Base-by-base conservation (phyloP, 2,113 vertebrate genomes). In the Mastomys natalensis region DNA sequence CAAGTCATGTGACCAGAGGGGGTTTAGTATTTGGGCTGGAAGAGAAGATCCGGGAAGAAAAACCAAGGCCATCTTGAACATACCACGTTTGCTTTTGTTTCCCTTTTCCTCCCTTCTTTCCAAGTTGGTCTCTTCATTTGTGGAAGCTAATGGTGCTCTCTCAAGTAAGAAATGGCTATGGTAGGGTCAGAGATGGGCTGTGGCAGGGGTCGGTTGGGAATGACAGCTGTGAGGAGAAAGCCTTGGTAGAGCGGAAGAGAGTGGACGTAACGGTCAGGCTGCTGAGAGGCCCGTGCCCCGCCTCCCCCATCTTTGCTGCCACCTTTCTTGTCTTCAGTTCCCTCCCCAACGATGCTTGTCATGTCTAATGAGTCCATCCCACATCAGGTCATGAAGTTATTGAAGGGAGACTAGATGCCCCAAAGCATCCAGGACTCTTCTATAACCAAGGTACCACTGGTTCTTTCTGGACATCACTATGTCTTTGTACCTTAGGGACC, bases 401-500 rank as follows among this genome's bases (percentile, higher is more conserved):
- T 76, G 53, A 43, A 45, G 16, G 3, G 51, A 70, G 22, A 10
- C 11, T 58, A 2, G 43, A 64, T 15, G 10, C 7, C 76, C 74
- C 48, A 34, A 60, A 85, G 40, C 60, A 58, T 53, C 68, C 48
- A 73, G 74, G 80, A 22, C 91, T 92, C 29, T 88, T 31, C 48
- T 24, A 6, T 68, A 43, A 51, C n/a, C 66, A 51, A 51, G 72
- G 64, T 22, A 37, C 26, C 43, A 43, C 53, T 45, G 43, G 4
- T 70, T 73, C 64, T 74, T 89, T 92, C 93, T 81, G 88, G 66
- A 31, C 58, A 43, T 68, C 11, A 70, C 70, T 62, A 2, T 87
- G 0, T 87, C 62, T 97, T 87, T 95, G 73, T 95, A n/a, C 11
- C 94, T 45, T 87, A 98, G 97, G 43, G 29, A 51, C 15, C 64